Percentiles rank a stretch among this genome's conserved stretches.
These are phyloP conservation scores for Galago senegalensis DNA, from an alignment of 2,797 vertebrate genomes.

Conservation along the genomic window DNA sequence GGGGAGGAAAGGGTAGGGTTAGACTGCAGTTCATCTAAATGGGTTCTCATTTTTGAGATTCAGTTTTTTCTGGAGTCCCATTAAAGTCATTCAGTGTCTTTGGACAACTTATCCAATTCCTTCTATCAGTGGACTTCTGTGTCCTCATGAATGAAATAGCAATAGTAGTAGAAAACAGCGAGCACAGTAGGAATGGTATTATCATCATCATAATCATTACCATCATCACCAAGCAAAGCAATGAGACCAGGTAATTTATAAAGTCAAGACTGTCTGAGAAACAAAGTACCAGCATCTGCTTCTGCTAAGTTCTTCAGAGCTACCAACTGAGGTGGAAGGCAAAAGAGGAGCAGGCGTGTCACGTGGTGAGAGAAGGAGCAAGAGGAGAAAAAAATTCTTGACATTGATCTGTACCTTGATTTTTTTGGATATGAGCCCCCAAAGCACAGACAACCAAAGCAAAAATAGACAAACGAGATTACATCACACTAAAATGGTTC, in stretches of 20 bases:
- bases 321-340: background rate
- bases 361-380: background rate
- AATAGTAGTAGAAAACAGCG: background rate
- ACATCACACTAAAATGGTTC: too few species aligned
- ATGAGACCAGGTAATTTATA: background rate
- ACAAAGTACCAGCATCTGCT: background rate
- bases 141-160: background rate
- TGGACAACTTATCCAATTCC: background rate
- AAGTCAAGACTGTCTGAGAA: background rate
- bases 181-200: background rate
- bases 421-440: too few species aligned
- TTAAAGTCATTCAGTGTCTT: background rate
- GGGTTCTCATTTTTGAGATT: background rate
- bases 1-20: fast-evolving
- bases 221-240: background rate
- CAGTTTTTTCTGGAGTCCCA: background rate
- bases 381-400: background rate
- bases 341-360: background rate
- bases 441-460: too few species aligned
- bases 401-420: too few species aligned
- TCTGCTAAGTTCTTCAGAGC: background rate
- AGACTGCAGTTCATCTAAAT: background rate
- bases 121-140: background rate
- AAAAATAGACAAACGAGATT: too few species aligned
- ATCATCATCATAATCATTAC: background rate